These are phyloP conservation scores for Ahaetulla prasina DNA, from an alignment of 2,113 vertebrate genomes.

Conservation along the genomic window DNA sequence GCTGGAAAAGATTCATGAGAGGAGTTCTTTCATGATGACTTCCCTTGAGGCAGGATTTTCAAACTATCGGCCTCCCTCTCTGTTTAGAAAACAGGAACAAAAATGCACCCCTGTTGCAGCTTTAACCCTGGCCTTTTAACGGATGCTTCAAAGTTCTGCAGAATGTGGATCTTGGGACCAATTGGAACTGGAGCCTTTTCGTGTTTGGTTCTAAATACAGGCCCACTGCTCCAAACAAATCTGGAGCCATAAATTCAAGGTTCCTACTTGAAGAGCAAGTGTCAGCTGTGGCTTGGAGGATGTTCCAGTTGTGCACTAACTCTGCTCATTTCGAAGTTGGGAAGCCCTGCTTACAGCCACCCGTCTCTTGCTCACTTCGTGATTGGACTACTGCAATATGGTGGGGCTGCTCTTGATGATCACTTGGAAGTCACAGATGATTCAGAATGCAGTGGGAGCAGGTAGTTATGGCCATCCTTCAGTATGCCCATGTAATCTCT, in stretches of 20 bases:
- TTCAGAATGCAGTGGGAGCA: not conserved
- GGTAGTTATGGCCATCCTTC: not conserved
- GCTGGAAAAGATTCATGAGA: not conserved
- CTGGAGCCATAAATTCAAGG: not conserved
- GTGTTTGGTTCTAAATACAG: not conserved
- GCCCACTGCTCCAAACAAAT: not conserved
- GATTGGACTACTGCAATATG: not conserved
- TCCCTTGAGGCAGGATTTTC: not conserved
- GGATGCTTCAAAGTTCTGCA: not conserved
- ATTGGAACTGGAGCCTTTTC: not conserved
- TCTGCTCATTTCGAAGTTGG: not conserved
- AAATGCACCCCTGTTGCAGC: not conserved
- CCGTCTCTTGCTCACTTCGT: not conserved
- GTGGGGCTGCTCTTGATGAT: not conserved
- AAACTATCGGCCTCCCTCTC: not conserved
- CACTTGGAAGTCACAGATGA: not conserved
- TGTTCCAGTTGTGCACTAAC: not conserved
- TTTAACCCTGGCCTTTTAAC: not conserved
- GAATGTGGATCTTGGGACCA: not conserved
- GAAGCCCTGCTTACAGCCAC: not conserved
- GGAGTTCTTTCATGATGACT: not conserved
- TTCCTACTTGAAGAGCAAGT: not conserved
- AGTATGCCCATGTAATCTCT: not conserved
- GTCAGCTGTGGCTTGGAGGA: not conserved
- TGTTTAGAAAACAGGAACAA: not conserved